Base-by-base conservation (phyloP, 2,888 invertebrate genomes). In the Oxytorus armatus region DNA sequence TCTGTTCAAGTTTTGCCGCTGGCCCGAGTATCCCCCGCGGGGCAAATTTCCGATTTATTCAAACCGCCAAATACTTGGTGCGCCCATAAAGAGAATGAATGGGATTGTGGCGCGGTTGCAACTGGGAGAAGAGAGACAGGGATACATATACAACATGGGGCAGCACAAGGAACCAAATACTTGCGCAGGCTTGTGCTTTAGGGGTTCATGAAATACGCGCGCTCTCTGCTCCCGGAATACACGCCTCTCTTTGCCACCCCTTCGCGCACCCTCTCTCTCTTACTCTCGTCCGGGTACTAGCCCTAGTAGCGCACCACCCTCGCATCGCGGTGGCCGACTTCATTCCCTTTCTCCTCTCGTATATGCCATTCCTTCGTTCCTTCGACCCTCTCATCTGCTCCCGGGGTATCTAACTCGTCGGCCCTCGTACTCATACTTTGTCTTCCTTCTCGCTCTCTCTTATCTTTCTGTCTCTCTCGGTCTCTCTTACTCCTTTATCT, bases 81-180 rank as follows among this genome's bases (percentile, higher is more conserved):
- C 85, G 86, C 86, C 89, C 89, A 89, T 90, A 90, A 90, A 90
- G 89, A 88, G 88, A 89, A 89, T 88, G 88, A 89, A 90, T 90
- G 88, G 90, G 88, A 88, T 89, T 88, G 89, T 86, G 86, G 87
- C 85, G 86, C 85, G 86, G 86, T 87, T 87, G 86, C 87, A 87
- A 85, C 44, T 14, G 44, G 68, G 49, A 36, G 0, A 10, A 25
- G 42, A 25, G 44, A 47, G 47, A 49, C 33, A 49, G 47, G 49
- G 66, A 33, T 14, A 44, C 36, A 8, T 23, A 29, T 21, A 47
- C 23, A 44, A 51, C n/a, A 21, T 33, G 53, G 73, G 51, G 69
- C 63, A 57, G 44, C 25, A 57, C 47, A 25, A 51, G 39, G 57
- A 39, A 39, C 72, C 73, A 88, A 83, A 88, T 88, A 85, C 86